Conservation (phyloP, 1,140 invertebrate species). For the Nebria ingens region DNA sequence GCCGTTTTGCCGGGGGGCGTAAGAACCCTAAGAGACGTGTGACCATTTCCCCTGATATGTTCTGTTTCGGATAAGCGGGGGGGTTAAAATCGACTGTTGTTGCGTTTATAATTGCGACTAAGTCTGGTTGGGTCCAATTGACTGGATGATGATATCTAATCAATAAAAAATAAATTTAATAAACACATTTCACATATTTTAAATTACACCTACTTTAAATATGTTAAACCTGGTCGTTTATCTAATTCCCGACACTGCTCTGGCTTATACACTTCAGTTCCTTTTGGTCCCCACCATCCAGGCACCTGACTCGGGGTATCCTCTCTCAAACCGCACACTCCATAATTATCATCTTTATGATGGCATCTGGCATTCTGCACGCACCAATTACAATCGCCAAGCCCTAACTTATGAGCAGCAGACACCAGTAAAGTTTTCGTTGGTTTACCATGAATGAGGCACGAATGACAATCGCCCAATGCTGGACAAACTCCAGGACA, state of each 20-base stretch:
- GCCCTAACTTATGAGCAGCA: slow-evolving; percentile 54
- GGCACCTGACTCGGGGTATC: slow-evolving; percentile 65
- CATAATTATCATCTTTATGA: slow-evolving; percentile 74
- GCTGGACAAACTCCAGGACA: slow-evolving; percentile 83
- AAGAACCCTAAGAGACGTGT: slow-evolving; percentile 70
- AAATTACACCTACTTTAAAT: slow-evolving; percentile 45
- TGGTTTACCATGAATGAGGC: slow-evolving; percentile 59
- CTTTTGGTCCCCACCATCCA: slow-evolving; percentile 82
- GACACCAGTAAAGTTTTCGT: slow-evolving; percentile 27
- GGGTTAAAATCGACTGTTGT: slow-evolving; percentile 67
- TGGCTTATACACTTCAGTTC: slow-evolving; percentile 65
- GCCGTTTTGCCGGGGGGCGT: slow-evolving; percentile 60
- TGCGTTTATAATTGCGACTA: slow-evolving; percentile 70
- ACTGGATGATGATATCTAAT: slow-evolving; percentile 64
- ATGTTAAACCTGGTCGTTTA: slow-evolving; percentile 76
- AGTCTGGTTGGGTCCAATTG: slow-evolving; percentile 78
- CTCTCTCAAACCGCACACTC: slow-evolving; percentile 62
- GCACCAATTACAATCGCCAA: slow-evolving; percentile 83
- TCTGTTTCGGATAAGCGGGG: slow-evolving; percentile 50
- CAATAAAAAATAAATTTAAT: not conserved
- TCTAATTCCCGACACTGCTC: slow-evolving; percentile 70
- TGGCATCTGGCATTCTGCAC: slow-evolving; percentile 86
- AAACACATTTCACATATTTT: not conserved
- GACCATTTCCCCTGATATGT: slow-evolving; percentile 57
- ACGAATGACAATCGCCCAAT: slow-evolving; percentile 78